Conservation (phyloP, 2,888 invertebrate genomes). For the Cephus pulcher region DNA sequence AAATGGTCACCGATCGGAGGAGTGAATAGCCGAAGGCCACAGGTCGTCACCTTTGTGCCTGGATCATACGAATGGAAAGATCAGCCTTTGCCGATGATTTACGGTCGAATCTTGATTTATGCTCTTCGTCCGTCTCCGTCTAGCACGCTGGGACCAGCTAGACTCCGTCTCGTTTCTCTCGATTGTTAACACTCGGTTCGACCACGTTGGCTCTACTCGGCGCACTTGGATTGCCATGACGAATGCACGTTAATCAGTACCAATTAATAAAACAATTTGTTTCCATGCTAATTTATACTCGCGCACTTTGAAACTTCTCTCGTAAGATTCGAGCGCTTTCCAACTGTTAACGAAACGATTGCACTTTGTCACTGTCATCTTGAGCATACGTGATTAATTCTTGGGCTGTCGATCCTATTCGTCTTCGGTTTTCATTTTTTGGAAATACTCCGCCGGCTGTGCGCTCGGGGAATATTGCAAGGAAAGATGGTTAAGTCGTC, state of each 20-base stretch:
- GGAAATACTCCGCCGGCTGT: not conserved
- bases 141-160: not conserved
- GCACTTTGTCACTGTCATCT: not conserved
- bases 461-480: not conserved
- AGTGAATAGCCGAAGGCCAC: not conserved
- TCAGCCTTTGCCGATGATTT: not conserved
- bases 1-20: not conserved
- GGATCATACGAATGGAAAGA: not conserved
- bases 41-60: not conserved
- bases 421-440: not conserved
- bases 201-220: no score
- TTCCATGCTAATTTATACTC: not conserved
- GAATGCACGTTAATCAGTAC: not conserved
- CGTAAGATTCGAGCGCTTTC: not conserved
- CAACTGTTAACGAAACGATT: not conserved
- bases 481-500: not conserved
- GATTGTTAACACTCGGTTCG: not conserved
- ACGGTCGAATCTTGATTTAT: not conserved
- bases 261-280: constrained; percentile 3
- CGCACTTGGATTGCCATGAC: not conserved
- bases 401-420: not conserved
- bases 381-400: not conserved
- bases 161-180: not conserved
- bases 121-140: not conserved
- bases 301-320: not conserved